Evolutionary conservation across 2,797 vertebrate species (phyloP).

Genomic region (Okamejei kenojei): DNA sequence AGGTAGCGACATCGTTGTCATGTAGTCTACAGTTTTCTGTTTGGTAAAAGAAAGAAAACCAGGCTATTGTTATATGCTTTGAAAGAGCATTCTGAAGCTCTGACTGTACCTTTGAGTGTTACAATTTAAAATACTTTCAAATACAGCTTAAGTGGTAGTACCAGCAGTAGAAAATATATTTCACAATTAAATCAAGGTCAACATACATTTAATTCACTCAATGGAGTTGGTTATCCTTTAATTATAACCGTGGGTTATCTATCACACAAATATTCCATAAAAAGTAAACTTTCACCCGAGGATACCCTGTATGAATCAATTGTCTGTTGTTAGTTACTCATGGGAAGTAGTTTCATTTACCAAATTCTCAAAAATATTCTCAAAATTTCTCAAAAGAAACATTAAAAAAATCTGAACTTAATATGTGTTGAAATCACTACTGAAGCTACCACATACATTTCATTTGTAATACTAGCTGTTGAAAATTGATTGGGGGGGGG

Average conservation of each 20-base stretch:
- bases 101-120: background rate
- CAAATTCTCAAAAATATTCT: too few relatives aligned
- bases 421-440: background rate
- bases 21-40: conserved; percentile 99
- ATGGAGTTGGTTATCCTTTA: background rate
- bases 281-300: background rate
- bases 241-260: too few relatives aligned
- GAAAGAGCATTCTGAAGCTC: background rate
- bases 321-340: background rate
- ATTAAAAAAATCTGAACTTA: background rate
- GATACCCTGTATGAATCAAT: background rate
- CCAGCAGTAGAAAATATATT: background rate
- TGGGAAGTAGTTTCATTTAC: background rate
- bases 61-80: background rate
- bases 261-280: background rate
- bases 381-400: background rate
- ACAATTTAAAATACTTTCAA: background rate
- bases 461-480: background rate
- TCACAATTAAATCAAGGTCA: background rate
- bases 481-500: background rate
- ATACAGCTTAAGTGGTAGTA: background rate
- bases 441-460: background rate
- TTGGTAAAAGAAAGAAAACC: conserved; percentile 40
- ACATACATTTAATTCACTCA: background rate
- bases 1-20: conserved; percentile 98